phyloP scores from a whole-genome alignment of 2,888 invertebrate species.

The Drosophila mimica region DNA sequence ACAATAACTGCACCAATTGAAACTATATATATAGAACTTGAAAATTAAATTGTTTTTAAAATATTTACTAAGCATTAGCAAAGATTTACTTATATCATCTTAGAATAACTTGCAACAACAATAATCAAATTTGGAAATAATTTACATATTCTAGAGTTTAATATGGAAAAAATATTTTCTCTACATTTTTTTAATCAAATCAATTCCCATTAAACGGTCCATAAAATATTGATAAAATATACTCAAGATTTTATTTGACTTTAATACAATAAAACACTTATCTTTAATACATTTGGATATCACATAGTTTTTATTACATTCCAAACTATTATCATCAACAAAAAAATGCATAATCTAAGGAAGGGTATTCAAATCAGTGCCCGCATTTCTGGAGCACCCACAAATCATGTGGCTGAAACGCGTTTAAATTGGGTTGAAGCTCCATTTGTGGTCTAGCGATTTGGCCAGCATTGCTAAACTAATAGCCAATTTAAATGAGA shows the following conservation, averaged over 20 bases:
- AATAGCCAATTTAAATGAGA: slow-evolving; percentile 78
- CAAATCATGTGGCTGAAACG: slow-evolving; percentile 42
- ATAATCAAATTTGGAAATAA: neutral
- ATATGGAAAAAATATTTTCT: neutral
- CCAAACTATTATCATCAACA: neutral
- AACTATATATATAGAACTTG: neutral
- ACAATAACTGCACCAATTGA: neutral
- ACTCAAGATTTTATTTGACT: neutral
- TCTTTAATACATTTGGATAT: neutral
- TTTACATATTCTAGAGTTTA: neutral
- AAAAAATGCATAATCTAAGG: slow-evolving; percentile 10
- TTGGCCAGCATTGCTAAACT: slow-evolving; percentile 41
- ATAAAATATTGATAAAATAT: neutral
- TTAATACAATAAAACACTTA: neutral
- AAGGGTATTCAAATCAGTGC: slow-evolving; percentile 32
- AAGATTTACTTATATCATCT: neutral
- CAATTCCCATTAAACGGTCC: neutral
- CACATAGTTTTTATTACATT: slow-evolving; percentile 14
- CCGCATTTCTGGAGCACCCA: slow-evolving; percentile 57
- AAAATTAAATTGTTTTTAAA: neutral
- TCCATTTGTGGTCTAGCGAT: slow-evolving; percentile 33
- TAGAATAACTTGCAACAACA: neutral
- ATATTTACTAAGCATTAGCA: neutral
- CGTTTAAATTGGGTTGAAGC: slow-evolving; percentile 40
- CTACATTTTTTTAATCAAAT: neutral